These are phyloP conservation scores for Machimus rusticus DNA, from an alignment of 2,888 invertebrate genomes.

Conservation along the genomic window DNA sequence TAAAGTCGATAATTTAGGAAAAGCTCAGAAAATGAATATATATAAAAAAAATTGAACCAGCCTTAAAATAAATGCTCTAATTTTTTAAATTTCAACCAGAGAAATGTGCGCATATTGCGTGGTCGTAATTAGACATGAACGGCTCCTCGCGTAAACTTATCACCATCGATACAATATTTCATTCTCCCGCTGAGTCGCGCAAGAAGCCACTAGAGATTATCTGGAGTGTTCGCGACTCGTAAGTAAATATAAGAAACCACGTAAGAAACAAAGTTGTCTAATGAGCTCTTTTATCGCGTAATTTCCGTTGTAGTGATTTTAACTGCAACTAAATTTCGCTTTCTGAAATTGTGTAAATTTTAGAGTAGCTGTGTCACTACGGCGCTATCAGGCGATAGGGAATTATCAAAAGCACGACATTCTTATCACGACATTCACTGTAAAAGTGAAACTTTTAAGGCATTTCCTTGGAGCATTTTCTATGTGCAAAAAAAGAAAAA, in stretches of 20 bases:
- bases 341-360: not conserved
- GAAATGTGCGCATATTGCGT: not conserved
- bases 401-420: not conserved
- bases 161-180: not conserved
- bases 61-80: not conserved
- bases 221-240: not conserved
- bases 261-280: not conserved
- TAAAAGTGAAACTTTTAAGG: slow-evolving; percentile 24
- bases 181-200: not conserved
- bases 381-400: not conserved
- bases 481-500: not conserved
- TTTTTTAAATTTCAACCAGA: not conserved
- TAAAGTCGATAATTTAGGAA: not conserved
- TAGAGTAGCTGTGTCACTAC: slow-evolving; percentile 7
- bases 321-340: not conserved
- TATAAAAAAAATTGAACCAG: not conserved
- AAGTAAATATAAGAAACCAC: not conserved
- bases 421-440: not conserved
- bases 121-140: not conserved
- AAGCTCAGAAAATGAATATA: not conserved
- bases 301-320: not conserved
- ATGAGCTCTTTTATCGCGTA: not conserved
- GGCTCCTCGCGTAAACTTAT: not conserved
- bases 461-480: not conserved
- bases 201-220: not conserved